phyloP scores from a whole-genome alignment of 1,140 invertebrate genomes.

The Sogatella furcifera region DNA sequence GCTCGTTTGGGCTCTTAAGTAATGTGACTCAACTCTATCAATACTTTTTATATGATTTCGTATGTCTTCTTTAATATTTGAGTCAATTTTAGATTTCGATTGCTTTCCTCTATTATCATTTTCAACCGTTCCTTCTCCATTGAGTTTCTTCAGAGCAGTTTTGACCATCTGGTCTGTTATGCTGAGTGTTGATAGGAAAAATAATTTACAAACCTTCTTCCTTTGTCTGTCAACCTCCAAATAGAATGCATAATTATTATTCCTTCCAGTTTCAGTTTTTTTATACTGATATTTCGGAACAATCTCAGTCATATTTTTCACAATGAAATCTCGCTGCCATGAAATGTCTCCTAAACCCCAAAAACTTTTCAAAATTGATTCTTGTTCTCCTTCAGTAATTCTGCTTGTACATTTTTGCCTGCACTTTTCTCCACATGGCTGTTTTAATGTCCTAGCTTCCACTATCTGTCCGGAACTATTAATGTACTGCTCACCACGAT shows the following conservation, averaged over 20 bases:
- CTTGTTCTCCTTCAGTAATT: not conserved
- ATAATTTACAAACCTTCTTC: slow-evolving; percentile 12
- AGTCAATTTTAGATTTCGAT: too few species aligned
- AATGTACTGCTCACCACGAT: too few species aligned
- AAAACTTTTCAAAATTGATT: not conserved
- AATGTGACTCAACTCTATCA: too few species aligned
- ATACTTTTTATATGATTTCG: too few species aligned
- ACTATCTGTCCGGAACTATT: too few species aligned
- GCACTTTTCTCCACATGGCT: not conserved
- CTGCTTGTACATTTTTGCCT: not conserved
- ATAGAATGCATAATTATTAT: slow-evolving; percentile 5
- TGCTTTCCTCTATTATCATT: too few species aligned
- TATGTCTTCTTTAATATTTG: too few species aligned
- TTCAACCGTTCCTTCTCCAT: too few species aligned
- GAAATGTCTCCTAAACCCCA: not conserved
- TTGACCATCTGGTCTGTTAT: too few species aligned
- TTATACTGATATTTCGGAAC: not conserved
- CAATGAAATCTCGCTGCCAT: not conserved
- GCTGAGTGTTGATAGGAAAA: slow-evolving; percentile 16
- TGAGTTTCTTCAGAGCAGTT: too few species aligned
- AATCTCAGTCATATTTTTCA: not conserved
- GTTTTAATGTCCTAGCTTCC: too few species aligned
- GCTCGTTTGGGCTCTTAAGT: too few species aligned
- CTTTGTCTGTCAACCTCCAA: slow-evolving; percentile 1
- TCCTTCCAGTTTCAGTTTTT: not conserved